Percentiles rank a stretch among this genome's conserved stretches.
Conservation (phyloP, 1,140 invertebrate species). For the Aphis gossypii region DNA sequence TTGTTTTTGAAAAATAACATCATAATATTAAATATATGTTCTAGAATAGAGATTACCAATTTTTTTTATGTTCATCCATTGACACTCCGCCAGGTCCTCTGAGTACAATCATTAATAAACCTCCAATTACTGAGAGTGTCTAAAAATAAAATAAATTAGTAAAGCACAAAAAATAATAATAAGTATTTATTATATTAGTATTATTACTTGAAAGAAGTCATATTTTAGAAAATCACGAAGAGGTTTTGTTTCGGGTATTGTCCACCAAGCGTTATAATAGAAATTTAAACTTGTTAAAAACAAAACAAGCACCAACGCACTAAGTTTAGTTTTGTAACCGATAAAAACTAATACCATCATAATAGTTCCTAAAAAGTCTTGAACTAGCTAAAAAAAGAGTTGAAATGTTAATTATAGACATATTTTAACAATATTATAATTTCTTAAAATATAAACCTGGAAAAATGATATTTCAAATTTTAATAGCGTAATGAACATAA, state of each 20-base stretch:
- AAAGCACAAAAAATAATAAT: slow-evolving; percentile 48
- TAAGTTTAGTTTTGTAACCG: slow-evolving; percentile 98
- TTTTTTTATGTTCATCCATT: slow-evolving; percentile 99
- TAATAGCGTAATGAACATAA: slow-evolving; percentile 98
- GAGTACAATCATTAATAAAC: slow-evolving; percentile 97
- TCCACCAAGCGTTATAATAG: slow-evolving; percentile 99
- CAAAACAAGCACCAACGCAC: slow-evolving; percentile 90
- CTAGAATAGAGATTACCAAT: slow-evolving; percentile 74
- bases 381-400: slow-evolving; percentile 72
- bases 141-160: slow-evolving; percentile 67
- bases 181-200: slow-evolving; percentile 14
- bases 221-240: slow-evolving; percentile 99
- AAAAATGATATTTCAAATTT: slow-evolving; percentile 91
- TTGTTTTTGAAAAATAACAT: slow-evolving; percentile 53
- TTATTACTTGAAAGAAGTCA: slow-evolving; percentile 95
- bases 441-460: slow-evolving; percentile 69
- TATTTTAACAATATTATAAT: neutral
- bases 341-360: slow-evolving; percentile 96
- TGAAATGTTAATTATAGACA: neutral
- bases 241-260: slow-evolving; percentile 90
- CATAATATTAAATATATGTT: slow-evolving; percentile 39
- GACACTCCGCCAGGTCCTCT: slow-evolving; percentile 97
- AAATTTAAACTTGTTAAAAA: slow-evolving; percentile 91
- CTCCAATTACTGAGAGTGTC: slow-evolving; percentile 98
- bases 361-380: slow-evolving; percentile 91